These are phyloP conservation scores for Diarsia mendica DNA, from an alignment of 2,888 invertebrate species.

Conservation along the genomic window DNA sequence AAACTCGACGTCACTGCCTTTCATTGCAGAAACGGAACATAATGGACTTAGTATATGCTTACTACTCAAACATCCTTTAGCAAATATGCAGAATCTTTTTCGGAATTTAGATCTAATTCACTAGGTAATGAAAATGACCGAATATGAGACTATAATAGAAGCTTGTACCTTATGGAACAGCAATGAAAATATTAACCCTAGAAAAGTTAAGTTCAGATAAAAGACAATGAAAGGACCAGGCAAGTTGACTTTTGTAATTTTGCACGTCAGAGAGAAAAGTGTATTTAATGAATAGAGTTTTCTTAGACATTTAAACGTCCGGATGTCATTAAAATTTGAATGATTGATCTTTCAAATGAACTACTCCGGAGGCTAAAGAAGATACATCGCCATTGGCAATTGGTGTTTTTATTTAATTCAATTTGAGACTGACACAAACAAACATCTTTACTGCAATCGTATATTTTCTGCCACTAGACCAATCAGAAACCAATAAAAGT, in stretches of 20 bases:
- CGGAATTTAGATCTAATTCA: neutral
- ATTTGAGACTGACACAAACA: neutral
- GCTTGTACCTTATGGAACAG: too few species aligned
- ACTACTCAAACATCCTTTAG: neutral
- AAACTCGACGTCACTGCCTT: neutral
- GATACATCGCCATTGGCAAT: neutral
- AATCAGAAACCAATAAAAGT: conserved; percentile 15
- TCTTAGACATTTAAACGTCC: neutral
- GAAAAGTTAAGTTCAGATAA: neutral
- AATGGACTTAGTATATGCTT: too few species aligned
- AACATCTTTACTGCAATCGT: neutral
- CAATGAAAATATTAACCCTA: too few species aligned
- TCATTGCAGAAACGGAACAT: too few species aligned
- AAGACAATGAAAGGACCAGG: neutral
- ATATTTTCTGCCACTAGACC: neutral
- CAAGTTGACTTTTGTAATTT: neutral
- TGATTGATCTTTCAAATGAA: too few species aligned
- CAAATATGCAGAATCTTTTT: neutral
- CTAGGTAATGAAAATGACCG: neutral
- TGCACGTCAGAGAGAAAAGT: neutral
- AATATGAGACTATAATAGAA: neutral
- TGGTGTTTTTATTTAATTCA: neutral
- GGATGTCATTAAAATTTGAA: too few species aligned
- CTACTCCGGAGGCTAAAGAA: neutral
- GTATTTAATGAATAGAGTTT: neutral